Evolutionary conservation across 64 coral and sea anemone species (phyloP).

Genomic region (Pachyseris speciosa): DNA sequence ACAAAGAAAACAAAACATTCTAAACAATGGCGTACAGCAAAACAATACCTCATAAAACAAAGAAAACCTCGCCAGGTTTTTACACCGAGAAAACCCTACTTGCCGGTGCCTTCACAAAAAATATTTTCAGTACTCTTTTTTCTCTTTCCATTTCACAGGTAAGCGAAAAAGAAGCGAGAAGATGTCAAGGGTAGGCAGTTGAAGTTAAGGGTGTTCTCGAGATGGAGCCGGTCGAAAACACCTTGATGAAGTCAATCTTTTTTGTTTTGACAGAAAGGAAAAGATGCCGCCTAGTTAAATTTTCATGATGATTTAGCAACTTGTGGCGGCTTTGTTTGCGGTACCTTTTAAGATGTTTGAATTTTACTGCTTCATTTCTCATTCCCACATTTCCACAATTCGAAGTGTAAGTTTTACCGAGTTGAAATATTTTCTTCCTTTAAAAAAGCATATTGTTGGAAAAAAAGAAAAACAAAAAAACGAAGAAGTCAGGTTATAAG

Average conservation of each 20-base stretch:
- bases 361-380: conserved; percentile 22
- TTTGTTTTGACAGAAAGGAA: background rate
- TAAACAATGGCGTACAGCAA: too few relatives aligned
- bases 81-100: too few relatives aligned
- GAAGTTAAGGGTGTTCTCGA: background rate
- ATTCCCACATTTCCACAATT: background rate
- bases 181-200: background rate
- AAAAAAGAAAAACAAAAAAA: background rate
- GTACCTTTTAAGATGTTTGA: background rate
- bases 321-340: conserved; percentile 8
- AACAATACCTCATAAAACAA: too few relatives aligned
- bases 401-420: background rate
- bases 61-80: too few relatives aligned
- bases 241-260: background rate
- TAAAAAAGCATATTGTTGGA: background rate
- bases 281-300: background rate
- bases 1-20: too few relatives aligned
- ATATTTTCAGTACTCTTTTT: too few relatives aligned
- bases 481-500: too few relatives aligned
- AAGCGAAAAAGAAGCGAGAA: background rate
- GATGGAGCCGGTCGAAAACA: background rate
- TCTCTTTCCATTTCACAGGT: too few relatives aligned
- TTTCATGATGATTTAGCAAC: conserved; percentile 19
- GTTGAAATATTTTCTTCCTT: background rate
- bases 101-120: too few relatives aligned